Base-by-base conservation (phyloP, 2,797 vertebrate genomes). In the Sitta carolinensis region DNA sequence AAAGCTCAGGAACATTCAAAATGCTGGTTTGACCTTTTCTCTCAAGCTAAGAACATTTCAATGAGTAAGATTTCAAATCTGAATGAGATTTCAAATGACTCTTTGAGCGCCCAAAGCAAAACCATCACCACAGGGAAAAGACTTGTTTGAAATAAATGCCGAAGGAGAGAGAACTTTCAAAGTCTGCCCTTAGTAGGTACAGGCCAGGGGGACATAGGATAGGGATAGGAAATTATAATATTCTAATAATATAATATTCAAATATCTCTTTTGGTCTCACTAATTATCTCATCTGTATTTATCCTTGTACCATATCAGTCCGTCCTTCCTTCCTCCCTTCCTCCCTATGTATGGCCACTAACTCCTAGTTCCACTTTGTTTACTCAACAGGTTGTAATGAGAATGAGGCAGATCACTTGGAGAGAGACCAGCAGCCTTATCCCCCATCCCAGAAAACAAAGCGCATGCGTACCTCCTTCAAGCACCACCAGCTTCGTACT, bases 401-500 rank as follows among this genome's bases (percentile, higher is more conserved):
- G 97, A 99, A 99, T 1, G 99, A 99, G 87, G 97, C 98, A 8
- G 99, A 99, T 89, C 99, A 99, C 96, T 90, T 99, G 98, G 99
- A 99, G 98, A 98, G 99, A 92, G 99, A 99, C 97, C 99, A 99
- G 98, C 99, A 99, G 98, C 96, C 99, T 97, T 99, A 99, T 92
- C 98, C 99, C 84, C 98, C 98, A 10, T 99, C 99, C 20, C 99
- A 99, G 98, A 99, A 99, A 98, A 99, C 99, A 97, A 99, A 99
- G 95, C 99, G 99, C 96, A 99, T 99, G 99, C 98, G 99, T 76
- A 99, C 99, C 70, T 99, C 99, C 84, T 99, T 99, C 97, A 99
- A 99, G 97, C 99, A 99, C 97, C 99, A 99, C 98, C 99, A 99
- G 98, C 99, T 99, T 91, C 99, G 99, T 96, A 99, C 99, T 98